A percentile compares a stretch with the other conserved stretches of the same genome.
Evolutionary conservation across 1,140 invertebrate genomes (phyloP).

Genomic region (Chelonus insularis): DNA sequence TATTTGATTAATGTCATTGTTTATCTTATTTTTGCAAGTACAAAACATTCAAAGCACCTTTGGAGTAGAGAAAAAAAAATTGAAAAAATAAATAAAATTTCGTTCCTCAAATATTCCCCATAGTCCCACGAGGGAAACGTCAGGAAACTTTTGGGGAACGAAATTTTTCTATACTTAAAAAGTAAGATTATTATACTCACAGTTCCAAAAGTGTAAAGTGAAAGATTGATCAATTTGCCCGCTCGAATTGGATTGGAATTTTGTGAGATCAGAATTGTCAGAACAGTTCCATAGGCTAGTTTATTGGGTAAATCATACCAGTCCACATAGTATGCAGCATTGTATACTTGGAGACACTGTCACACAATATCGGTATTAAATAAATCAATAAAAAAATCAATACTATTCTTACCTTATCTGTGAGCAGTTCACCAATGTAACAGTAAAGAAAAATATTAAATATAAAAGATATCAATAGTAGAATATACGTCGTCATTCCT

Average conservation of each 20-base stretch:
- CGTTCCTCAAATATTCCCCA: too few species aligned
- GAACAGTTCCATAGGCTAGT: conserved; percentile 29
- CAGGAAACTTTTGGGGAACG: too few species aligned
- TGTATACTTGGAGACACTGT: conserved; percentile 29
- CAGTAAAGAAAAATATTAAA: conserved; percentile 36
- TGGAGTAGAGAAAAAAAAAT: too few species aligned
- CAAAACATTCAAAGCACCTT: too few species aligned
- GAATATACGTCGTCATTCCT: conserved; percentile 33
- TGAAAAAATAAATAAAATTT: background rate
- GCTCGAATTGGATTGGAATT: conserved; percentile 39
- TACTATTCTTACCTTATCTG: conserved; percentile 16
- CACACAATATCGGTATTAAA: too few species aligned
- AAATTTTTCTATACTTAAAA: too few species aligned
- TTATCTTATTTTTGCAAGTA: too few species aligned
- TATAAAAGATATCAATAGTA: conserved; percentile 37
- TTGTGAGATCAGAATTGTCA: conserved; percentile 35
- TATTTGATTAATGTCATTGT: too few species aligned
- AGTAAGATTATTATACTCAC: conserved; percentile 39
- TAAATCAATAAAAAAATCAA: too few species aligned
- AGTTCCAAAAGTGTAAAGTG: conserved; percentile 37
- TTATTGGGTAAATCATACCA: conserved; percentile 41
- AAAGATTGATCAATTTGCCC: conserved; percentile 43
- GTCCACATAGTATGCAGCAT: conserved; percentile 34
- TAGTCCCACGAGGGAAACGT: too few species aligned
- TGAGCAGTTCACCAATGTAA: conserved; percentile 17